Conservation (phyloP, 2,888 invertebrate species). For the Charanyca ferruginea region DNA sequence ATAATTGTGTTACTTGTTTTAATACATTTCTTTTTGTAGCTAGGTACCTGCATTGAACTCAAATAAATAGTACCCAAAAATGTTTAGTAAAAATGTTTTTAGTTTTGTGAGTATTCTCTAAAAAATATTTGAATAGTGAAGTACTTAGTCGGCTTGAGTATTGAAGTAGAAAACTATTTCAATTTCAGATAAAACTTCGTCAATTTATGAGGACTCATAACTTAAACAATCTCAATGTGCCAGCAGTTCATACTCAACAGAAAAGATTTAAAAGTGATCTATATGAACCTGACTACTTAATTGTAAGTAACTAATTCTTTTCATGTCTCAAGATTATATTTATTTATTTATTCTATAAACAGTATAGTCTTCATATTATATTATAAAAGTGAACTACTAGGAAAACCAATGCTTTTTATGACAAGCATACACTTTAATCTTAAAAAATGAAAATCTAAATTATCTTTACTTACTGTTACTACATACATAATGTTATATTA, state of each 20-base stretch:
- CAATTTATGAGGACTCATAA: slow-evolving; percentile 62
- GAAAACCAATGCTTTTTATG: no score
- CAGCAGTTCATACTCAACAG: slow-evolving; percentile 66
- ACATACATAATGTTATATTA: no score
- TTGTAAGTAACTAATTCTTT: slow-evolving; percentile 86
- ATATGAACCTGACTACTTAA: slow-evolving; percentile 94
- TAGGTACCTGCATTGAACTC: neutral
- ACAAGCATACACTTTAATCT: no score
- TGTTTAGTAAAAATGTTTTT: slow-evolving; percentile 68
- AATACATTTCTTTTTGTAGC: neutral
- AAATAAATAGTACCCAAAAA: slow-evolving; percentile 38
- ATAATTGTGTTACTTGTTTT: neutral
- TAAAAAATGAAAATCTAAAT: no score
- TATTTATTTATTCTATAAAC: no score
- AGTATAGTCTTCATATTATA: no score
- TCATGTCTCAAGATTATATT: neutral
- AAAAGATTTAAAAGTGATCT: slow-evolving; percentile 82
- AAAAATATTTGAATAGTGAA: neutral
- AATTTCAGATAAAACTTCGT: slow-evolving; percentile 73
- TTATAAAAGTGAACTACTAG: no score
- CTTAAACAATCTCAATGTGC: slow-evolving; percentile 35
- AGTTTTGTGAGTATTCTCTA: slow-evolving; percentile 34
- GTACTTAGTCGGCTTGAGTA: no score
- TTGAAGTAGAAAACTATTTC: neutral
- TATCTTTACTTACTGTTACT: no score